phyloP scores from a whole-genome alignment of 1,140 invertebrate species.

The Drosophila chauvacae region DNA sequence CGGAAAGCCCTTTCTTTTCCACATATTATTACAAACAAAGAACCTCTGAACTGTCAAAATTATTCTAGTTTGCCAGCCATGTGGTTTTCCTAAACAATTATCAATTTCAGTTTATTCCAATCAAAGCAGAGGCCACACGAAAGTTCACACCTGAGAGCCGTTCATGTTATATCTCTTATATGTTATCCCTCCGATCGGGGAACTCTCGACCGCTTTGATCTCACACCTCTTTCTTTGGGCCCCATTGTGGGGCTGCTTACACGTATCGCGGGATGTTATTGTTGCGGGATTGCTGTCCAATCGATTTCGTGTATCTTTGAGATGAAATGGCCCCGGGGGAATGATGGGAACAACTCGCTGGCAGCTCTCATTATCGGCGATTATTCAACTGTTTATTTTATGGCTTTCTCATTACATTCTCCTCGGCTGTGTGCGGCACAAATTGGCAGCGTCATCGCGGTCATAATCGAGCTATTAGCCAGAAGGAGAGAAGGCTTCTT shows the following conservation, averaged over 20 bases:
- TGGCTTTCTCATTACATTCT: conserved; percentile 77
- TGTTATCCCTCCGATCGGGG: conserved; percentile 26
- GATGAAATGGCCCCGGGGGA: conserved; percentile 57
- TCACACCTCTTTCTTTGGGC: conserved; percentile 26
- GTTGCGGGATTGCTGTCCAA: conserved; percentile 44
- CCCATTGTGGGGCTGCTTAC: conserved; percentile 34
- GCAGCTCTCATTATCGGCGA: conserved; percentile 68
- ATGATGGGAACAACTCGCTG: conserved; percentile 43
- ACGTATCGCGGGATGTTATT: conserved; percentile 37
- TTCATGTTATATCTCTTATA: conserved; percentile 16
- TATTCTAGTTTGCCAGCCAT: not conserved
- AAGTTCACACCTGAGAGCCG: conserved; percentile 66
- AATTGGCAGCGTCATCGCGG: conserved; percentile 75
- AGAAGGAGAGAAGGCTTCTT: conserved; percentile 60
- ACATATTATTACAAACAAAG: conserved; percentile 18
- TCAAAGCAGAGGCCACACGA: conserved; percentile 59
- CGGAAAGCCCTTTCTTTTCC: not conserved
- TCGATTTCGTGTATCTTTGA: conserved; percentile 70
- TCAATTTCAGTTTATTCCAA: conserved; percentile 21
- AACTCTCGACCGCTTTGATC: conserved; percentile 67
- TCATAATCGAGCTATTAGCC: conserved; percentile 78
- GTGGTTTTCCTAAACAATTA: conserved; percentile 25
- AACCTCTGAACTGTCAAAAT: conserved; percentile 19
- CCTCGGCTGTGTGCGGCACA: conserved; percentile 34
- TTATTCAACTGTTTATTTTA: conserved; percentile 83